Evolutionary conservation across 2,113 vertebrate species (phyloP).

Genomic region (Verasper variegatus): DNA sequence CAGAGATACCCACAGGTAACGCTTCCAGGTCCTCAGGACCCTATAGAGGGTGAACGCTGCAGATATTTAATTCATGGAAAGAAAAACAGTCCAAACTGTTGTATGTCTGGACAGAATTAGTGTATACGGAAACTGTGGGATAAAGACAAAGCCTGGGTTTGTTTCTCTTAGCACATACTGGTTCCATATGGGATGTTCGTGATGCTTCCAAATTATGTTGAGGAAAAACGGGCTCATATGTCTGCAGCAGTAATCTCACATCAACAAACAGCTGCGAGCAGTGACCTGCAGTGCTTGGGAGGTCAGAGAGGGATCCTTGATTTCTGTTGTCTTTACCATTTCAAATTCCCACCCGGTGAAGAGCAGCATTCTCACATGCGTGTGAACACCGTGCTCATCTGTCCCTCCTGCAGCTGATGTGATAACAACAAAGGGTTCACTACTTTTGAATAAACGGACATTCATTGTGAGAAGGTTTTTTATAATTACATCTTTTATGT

Average conservation of each 20-base stretch:
- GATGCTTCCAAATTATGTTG: conserved; percentile 53
- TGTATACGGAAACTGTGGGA: conserved; percentile 22
- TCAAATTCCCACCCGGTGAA: conserved; percentile 48
- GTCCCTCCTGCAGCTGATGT: background rate
- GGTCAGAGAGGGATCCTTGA: conserved; percentile 31
- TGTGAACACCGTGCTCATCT: background rate
- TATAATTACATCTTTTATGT: background rate
- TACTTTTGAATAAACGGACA: background rate
- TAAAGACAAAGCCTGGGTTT: conserved; percentile 41
- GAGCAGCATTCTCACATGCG: background rate
- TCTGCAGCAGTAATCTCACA: conserved; percentile 53
- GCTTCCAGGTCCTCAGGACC: conserved; percentile 2
- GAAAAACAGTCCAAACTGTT: conserved; percentile 3
- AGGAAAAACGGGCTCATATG: conserved; percentile 56
- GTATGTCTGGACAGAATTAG: conserved; percentile 45
- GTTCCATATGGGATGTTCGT: conserved; percentile 59
- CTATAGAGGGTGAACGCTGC: background rate
- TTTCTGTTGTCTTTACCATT: conserved; percentile 64
- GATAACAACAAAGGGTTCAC: background rate
- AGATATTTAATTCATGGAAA: conserved; percentile 14
- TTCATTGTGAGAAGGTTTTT: background rate
- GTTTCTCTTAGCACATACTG: conserved; percentile 48
- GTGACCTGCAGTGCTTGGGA: conserved; percentile 46
- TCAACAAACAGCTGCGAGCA: conserved; percentile 64
- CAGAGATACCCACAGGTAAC: background rate